These are phyloP conservation scores for Latrodectus geometricus DNA, from an alignment of 1,140 invertebrate genomes.

Conservation along the genomic window DNA sequence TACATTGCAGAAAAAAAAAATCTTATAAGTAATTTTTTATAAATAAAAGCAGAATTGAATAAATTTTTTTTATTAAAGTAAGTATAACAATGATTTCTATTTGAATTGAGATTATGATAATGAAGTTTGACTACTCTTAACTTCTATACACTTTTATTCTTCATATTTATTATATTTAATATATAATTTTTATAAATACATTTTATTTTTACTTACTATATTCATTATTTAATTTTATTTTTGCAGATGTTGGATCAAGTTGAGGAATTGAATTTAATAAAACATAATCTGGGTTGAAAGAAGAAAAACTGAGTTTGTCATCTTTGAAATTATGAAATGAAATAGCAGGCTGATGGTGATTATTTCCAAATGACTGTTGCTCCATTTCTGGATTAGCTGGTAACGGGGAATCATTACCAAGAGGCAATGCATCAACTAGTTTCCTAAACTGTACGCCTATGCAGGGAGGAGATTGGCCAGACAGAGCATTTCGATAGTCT, in stretches of 20 bases:
- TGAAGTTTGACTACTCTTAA: too few relatives aligned
- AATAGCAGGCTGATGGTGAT: background rate
- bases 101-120: too few relatives aligned
- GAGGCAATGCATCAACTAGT: constrained; percentile 28
- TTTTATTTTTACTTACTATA: constrained; percentile 39
- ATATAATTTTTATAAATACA: too few relatives aligned
- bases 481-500: constrained; percentile 29
- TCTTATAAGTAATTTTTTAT: too few relatives aligned
- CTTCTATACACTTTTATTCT: too few relatives aligned
- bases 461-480: constrained; percentile 43
- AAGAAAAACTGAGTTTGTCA: background rate
- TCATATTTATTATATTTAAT: too few relatives aligned
- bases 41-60: too few relatives aligned
- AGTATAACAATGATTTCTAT: too few relatives aligned
- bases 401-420: constrained; percentile 56
- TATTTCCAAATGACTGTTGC: constrained; percentile 16
- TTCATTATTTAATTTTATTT: constrained; percentile 29
- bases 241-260: background rate
- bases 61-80: too few relatives aligned
- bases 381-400: constrained; percentile 55
- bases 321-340: background rate
- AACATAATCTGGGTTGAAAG: background rate
- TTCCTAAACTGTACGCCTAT: constrained; percentile 34
- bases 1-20: too few relatives aligned
- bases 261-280: background rate